Conservation (phyloP, 2,113 vertebrate genomes). For the Peromyscus californicus region DNA sequence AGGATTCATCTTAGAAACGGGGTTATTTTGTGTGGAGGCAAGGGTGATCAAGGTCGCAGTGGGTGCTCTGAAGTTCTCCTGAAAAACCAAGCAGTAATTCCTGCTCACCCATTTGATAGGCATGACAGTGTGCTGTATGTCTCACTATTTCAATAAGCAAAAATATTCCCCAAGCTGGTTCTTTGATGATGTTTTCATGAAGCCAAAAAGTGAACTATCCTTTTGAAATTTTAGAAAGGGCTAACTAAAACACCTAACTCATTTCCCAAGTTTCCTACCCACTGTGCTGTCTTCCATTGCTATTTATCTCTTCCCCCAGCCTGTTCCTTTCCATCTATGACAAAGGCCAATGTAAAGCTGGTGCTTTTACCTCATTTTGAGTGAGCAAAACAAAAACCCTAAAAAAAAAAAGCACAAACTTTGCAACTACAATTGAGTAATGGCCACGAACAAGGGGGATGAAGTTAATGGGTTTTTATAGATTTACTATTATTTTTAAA, state of each 20-base stretch:
- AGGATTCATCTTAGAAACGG: no score
- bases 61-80: background rate
- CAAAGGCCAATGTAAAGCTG: background rate
- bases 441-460: background rate
- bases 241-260: background rate
- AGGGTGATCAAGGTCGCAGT: background rate
- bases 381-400: background rate
- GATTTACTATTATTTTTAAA: background rate
- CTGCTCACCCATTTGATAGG: background rate
- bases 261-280: background rate
- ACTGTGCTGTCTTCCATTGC: background rate
- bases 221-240: conserved; percentile 13
- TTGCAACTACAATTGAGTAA: background rate
- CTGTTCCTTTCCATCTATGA: no score
- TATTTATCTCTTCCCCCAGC: background rate
- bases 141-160: background rate
- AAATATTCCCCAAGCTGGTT: background rate
- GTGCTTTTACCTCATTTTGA: background rate
- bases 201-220: background rate
- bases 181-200: background rate
- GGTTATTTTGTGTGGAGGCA: background rate
- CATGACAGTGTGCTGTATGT: background rate
- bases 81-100: background rate
- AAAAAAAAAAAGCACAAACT: background rate
- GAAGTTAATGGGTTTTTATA: background rate